Evolutionary conservation across 1,140 invertebrate species (phyloP).

Genomic region (Drosophila busckii): DNA sequence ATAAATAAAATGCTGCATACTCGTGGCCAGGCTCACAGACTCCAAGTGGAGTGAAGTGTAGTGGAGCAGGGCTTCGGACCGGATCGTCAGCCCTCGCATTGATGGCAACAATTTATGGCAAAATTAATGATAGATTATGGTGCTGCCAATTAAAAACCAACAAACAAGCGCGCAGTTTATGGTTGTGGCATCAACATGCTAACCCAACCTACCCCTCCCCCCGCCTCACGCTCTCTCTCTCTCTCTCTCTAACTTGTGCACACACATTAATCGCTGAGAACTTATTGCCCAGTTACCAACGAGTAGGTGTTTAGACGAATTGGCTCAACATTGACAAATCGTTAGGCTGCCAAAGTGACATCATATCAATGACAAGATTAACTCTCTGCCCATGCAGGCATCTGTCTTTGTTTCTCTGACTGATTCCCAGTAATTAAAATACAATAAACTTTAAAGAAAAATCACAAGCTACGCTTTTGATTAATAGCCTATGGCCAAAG

Average conservation of each 20-base stretch:
- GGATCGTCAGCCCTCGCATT: conserved; percentile 68
- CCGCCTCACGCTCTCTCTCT: background rate
- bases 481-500: conserved; percentile 56
- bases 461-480: conserved; percentile 39
- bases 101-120: conserved; percentile 75
- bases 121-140: conserved; percentile 78
- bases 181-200: conserved; percentile 37
- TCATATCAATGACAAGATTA: conserved; percentile 43
- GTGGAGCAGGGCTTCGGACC: conserved; percentile 20
- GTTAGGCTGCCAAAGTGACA: conserved; percentile 41
- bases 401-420: background rate
- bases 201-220: too few relatives aligned
- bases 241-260: background rate
- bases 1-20: conserved; percentile 69
- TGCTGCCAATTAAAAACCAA: conserved; percentile 77
- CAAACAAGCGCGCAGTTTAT: conserved; percentile 72
- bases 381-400: too few relatives aligned
- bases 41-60: background rate
- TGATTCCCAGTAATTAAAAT: conserved; percentile 63
- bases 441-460: conserved; percentile 48
- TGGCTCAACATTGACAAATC: conserved; percentile 60
- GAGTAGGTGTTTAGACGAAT: conserved; percentile 71
- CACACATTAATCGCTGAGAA: background rate
- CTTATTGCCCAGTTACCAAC: conserved; percentile 7
- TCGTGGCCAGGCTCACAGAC: too few relatives aligned